Conservation (phyloP, 2,797 vertebrate species). For the Hoplostethus atlanticus region DNA sequence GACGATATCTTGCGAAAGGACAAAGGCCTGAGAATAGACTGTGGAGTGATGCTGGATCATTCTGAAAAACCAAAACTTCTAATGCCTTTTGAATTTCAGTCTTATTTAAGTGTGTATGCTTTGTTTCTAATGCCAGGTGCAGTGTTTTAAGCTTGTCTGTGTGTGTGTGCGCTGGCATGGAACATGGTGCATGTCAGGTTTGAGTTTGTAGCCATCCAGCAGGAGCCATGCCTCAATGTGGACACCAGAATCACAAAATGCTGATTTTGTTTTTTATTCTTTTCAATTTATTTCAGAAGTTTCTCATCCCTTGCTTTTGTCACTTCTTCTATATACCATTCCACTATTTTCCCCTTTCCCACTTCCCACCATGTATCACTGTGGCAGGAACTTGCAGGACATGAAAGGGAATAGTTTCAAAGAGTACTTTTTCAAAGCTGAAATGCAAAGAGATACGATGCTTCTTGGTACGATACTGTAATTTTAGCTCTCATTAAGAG, state of each 20-base stretch:
- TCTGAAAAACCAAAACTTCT: constrained; percentile 37
- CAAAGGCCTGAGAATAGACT: constrained; percentile 13
- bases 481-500: constrained; percentile 8
- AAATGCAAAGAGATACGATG: constrained; percentile 27
- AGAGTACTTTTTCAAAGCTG: not conserved
- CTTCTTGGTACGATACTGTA: not conserved
- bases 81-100: constrained; percentile 56
- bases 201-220: constrained; percentile 25
- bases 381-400: constrained; percentile 15
- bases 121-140: constrained; percentile 4
- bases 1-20: constrained; percentile 17
- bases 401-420: constrained; percentile 19
- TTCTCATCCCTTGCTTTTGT: constrained; percentile 1
- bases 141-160: constrained; percentile 23
- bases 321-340: not conserved
- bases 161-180: not conserved
- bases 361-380: not conserved
- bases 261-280: constrained; percentile 11
- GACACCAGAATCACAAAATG: constrained; percentile 18
- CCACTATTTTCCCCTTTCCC: not conserved
- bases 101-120: constrained; percentile 17
- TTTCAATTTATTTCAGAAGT: not conserved
- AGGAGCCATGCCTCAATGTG: constrained; percentile 5
- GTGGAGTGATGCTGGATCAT: constrained; percentile 25
- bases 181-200: constrained; percentile 12